Percentiles rank a stretch among this genome's conserved stretches.
These are phyloP conservation scores for Noctua janthe DNA, from an alignment of 2,888 invertebrate genomes.

Conservation along the genomic window DNA sequence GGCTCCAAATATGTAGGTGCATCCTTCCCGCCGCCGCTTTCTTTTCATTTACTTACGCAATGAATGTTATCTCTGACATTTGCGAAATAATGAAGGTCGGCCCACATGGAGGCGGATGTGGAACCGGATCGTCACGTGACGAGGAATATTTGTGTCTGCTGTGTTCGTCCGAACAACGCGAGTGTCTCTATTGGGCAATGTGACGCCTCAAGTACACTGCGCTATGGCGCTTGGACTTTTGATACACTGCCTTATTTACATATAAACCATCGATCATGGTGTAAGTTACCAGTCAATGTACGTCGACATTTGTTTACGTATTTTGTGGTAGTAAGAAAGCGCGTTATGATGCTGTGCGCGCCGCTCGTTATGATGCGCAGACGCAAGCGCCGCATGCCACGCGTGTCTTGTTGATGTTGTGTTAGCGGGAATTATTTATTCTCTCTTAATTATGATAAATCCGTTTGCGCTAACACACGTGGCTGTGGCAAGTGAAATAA, in stretches of 20 bases:
- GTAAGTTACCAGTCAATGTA: conserved; percentile 5
- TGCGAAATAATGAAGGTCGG: conserved; percentile 21
- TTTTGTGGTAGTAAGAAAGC: conserved; percentile 27
- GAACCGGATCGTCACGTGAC: conserved; percentile 22
- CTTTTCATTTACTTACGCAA: conserved; percentile 23
- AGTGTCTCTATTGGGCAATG: conserved; percentile 5
- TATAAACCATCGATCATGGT: not conserved
- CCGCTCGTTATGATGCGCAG: conserved; percentile 21
- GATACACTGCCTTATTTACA: not conserved
- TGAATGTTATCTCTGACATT: conserved; percentile 24
- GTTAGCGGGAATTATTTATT: conserved; percentile 39
- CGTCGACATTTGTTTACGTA: conserved; percentile 5
- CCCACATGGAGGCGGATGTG: conserved; percentile 35
- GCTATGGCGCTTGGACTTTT: conserved; percentile 5
- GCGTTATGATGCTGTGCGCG: conserved; percentile 41
- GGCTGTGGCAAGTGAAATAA: conserved; percentile 15
- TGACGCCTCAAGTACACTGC: conserved; percentile 6
- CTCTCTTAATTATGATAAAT: conserved; percentile 56
- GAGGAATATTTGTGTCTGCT: not conserved
- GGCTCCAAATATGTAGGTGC: not conserved
- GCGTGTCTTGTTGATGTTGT: conserved; percentile 26
- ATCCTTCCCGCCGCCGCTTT: conserved; percentile 29
- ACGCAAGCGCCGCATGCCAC: conserved; percentile 42
- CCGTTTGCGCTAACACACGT: conserved; percentile 14
- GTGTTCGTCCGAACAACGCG: conserved; percentile 7